Evolutionary conservation across 92 coral and sea anemone species (phyloP), one percentile per base, ranked within the genome.

Genomic region (Diadumene lineata): DNA sequence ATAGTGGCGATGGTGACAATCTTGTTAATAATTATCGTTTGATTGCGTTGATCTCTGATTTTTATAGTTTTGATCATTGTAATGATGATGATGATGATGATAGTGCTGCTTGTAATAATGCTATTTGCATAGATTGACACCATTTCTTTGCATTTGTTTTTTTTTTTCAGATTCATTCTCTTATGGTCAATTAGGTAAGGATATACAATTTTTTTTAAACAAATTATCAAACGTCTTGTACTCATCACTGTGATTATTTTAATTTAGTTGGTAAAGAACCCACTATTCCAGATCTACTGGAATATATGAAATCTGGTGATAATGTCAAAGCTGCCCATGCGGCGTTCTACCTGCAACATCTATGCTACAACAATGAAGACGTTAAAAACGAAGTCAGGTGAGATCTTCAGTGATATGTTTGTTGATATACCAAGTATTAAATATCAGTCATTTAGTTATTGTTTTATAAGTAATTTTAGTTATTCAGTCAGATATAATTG

Each of bases 361-460:
- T 96, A 73, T 92, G 93, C 43, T 96, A 86, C 79, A 90, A 85
- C 34, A 91, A 96, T 53, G 99, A 96, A 57, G 69, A 38, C 46
- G 94, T 92, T 29, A 96, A 96, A 72, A 88, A 78, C 58, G 92
- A 89, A 86, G 93, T 96, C 88, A 96, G 99, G 99, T 96, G 72
- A 56, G 65, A 0, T 23, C 22, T 0, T 53, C 55, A 66, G 24
- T 38, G 19, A 32, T 58, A 3, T 23, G 64, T 4, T 32, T 1
- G 29, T 58, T 64, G n/a, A n/a, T n/a, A n/a, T n/a, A n/a, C n/a
- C n/a, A n/a, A n/a, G n/a, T n/a, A n/a, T n/a, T n/a, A n/a, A n/a
- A n/a, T n/a, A 38, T 38, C 48, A 38, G 48, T 13, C 48, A 38
- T 6, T 38, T 13, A 38, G 48, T 38, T 13, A 38, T n/a, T n/a